Percentiles rank a stretch among this genome's conserved stretches.
Conservation (phyloP, 2,113 vertebrate species). For the Aspiorhynchus laticeps region DNA sequence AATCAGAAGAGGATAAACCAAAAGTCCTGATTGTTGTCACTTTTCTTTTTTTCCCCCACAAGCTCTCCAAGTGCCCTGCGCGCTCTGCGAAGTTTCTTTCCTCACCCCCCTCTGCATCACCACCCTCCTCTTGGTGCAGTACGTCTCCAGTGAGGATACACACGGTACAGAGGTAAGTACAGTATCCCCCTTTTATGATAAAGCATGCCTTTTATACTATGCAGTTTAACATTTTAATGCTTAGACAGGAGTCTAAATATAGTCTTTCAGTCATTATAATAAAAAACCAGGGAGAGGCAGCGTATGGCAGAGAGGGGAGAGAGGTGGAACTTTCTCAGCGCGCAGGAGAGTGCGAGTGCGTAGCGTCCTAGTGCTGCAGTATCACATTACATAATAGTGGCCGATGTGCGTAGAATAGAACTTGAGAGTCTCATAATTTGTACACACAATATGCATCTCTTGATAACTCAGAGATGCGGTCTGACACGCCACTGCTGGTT, state of each 20-base stretch:
- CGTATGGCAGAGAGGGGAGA: not conserved
- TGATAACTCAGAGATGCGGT: not conserved
- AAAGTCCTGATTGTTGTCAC: slow-evolving; percentile 29
- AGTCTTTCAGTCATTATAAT: not conserved
- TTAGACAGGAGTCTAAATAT: not conserved
- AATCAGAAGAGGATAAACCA: slow-evolving; percentile 38
- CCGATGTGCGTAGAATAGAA: slow-evolving; percentile 49
- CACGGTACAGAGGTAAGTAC: slow-evolving; percentile 42
- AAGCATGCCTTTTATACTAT: not conserved
- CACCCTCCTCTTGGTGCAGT: slow-evolving; percentile 50
- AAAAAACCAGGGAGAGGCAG: not conserved
- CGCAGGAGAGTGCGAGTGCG: slow-evolving; percentile 38
- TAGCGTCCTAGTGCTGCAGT: slow-evolving; percentile 53
- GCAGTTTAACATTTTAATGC: not conserved
- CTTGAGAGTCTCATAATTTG: slow-evolving; percentile 20
- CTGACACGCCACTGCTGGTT: not conserved
- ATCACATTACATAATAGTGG: slow-evolving; percentile 59
- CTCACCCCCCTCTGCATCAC: slow-evolving; percentile 8
- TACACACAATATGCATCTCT: not conserved
- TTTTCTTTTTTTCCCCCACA: slow-evolving; percentile 2
- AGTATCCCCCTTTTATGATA: not conserved
- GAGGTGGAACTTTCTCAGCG: slow-evolving; percentile 52
- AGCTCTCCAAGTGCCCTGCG: slow-evolving; percentile 47
- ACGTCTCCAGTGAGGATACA: slow-evolving; percentile 42
- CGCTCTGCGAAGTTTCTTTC: slow-evolving; percentile 42